These are phyloP conservation scores for Oxycera nigricornis DNA, from an alignment of 2,888 invertebrate species.

Conservation along the genomic window DNA sequence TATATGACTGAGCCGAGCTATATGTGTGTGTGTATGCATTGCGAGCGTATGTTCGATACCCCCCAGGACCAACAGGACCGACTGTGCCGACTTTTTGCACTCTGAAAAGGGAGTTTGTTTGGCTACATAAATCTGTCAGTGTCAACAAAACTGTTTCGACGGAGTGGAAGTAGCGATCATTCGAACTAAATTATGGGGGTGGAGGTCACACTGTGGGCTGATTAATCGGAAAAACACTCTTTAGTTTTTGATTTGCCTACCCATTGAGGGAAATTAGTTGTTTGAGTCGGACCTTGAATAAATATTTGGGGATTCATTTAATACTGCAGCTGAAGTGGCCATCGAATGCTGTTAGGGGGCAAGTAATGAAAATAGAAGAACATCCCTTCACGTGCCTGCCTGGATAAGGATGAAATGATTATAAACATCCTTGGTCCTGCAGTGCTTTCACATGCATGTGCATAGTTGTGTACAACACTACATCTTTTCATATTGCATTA, in stretches of 20 bases:
- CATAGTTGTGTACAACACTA: too few species aligned
- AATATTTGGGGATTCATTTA: conserved; percentile 9
- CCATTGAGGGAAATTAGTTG: conserved; percentile 24
- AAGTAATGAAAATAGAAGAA: too few species aligned
- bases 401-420: too few species aligned
- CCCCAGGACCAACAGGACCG: neutral
- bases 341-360: too few species aligned
- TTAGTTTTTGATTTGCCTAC: conserved; percentile 34
- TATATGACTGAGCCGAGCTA: conserved; percentile 29
- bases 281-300: neutral
- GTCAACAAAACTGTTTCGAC: conserved; percentile 38
- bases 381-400: too few species aligned
- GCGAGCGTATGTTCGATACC: conserved; percentile 11
- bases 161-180: conserved; percentile 34
- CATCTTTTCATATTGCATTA: too few species aligned
- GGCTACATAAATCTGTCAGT: conserved; percentile 44
- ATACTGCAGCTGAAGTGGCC: neutral
- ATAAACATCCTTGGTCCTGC: too few species aligned
- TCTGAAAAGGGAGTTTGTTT: conserved; percentile 41
- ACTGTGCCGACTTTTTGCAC: conserved; percentile 32
- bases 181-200: conserved; percentile 37
- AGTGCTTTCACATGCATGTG: too few species aligned
- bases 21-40: neutral
- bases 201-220: conserved; percentile 40
- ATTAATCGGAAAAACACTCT: conserved; percentile 36